These are phyloP conservation scores for Bradypodion pumilum DNA, from an alignment of 2,797 vertebrate genomes.

Conservation along the genomic window DNA sequence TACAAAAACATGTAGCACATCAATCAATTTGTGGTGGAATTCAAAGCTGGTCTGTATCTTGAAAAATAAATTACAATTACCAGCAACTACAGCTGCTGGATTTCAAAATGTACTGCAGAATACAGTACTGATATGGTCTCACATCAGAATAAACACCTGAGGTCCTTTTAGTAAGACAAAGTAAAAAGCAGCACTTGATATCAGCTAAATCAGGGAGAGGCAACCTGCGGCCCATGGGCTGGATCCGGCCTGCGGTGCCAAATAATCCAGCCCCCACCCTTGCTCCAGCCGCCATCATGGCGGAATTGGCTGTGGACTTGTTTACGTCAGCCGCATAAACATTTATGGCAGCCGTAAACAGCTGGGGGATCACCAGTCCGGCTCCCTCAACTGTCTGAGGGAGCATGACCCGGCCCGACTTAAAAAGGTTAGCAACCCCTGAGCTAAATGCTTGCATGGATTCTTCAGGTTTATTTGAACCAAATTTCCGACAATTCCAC, in stretches of 20 bases:
- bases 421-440: too few relatives aligned
- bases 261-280: too few relatives aligned
- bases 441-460: neutral
- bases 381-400: too few relatives aligned
- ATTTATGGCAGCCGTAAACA: too few relatives aligned
- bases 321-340: too few relatives aligned
- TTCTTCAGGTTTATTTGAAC: neutral
- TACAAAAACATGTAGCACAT: neutral
- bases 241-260: too few relatives aligned
- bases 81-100: accelerated
- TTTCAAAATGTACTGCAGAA: neutral
- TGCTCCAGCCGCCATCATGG: too few relatives aligned
- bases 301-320: too few relatives aligned
- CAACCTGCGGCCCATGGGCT: too few relatives aligned
- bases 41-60: neutral
- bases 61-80: neutral
- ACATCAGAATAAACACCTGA: neutral
- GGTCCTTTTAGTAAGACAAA: neutral
- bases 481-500: neutral
- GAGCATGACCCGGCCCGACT: too few relatives aligned
- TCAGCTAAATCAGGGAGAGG: too few relatives aligned
- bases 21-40: neutral
- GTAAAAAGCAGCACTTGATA: neutral
- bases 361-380: too few relatives aligned
- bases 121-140: neutral